Evolutionary conservation across 92 coral and sea anemone genomes (phyloP).

Genomic region (Siderastrea siderea): DNA sequence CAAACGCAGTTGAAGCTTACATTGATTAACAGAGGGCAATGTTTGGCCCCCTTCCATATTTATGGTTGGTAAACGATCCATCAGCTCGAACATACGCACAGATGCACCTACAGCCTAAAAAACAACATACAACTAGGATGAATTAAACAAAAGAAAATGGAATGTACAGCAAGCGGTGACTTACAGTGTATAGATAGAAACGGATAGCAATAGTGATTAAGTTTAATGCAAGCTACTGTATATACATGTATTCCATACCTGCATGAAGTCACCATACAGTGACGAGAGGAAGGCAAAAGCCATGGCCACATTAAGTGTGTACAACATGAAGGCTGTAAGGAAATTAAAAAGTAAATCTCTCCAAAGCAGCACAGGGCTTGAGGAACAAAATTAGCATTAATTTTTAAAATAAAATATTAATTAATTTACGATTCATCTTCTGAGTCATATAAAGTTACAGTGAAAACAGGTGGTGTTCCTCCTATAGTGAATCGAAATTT

Average conservation of each 20-base stretch:
- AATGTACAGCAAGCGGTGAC: neutral
- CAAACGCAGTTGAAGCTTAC: conserved; percentile 25
- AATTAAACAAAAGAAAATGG: neutral
- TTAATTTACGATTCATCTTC: too few relatives aligned
- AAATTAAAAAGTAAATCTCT: neutral
- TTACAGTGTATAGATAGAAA: neutral
- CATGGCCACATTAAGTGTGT: conserved; percentile 97
- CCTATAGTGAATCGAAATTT: too few relatives aligned
- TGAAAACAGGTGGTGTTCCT: too few relatives aligned
- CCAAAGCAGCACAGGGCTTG: too few relatives aligned
- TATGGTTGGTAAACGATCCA: conserved; percentile 93
- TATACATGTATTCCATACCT: conserved; percentile 56
- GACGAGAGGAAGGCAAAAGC: conserved; percentile 96
- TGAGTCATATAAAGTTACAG: too few relatives aligned
- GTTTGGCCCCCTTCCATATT: conserved; percentile 72
- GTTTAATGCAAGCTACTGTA: too few relatives aligned
- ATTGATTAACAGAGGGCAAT: conserved; percentile 68
- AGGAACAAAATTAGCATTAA: too few relatives aligned
- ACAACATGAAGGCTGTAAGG: conserved; percentile 89
- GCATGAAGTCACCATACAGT: conserved; percentile 95
- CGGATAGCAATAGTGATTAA: too few relatives aligned
- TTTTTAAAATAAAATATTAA: too few relatives aligned
- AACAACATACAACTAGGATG: neutral
- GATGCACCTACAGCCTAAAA: conserved; percentile 98
- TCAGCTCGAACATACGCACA: conserved; percentile 90